Conservation (phyloP, 2,113 vertebrate genomes). For the Mustelus asterias region DNA sequence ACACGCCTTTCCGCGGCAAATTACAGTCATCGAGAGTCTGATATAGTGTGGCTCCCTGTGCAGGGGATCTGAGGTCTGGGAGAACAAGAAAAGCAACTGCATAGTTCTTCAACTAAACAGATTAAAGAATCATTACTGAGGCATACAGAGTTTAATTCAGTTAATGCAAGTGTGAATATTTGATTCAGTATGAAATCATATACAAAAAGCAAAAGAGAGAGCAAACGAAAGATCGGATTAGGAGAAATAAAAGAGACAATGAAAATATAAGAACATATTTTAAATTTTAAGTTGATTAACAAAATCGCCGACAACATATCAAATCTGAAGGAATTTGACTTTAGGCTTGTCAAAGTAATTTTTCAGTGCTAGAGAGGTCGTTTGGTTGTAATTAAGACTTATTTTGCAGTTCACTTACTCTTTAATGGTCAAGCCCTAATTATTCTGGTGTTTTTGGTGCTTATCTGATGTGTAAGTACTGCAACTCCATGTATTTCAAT, state of each 20-base stretch:
- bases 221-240: neutral
- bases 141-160: neutral
- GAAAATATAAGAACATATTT: neutral
- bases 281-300: neutral
- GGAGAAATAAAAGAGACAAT: neutral
- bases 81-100: neutral
- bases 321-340: neutral
- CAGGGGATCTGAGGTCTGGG: neutral
- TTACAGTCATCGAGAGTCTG: neutral
- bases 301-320: neutral
- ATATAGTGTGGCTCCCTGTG: neutral
- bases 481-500: neutral
- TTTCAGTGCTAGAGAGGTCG: neutral
- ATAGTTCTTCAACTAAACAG: neutral
- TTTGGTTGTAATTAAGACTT: neutral
- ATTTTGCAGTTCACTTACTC: neutral
- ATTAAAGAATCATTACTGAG: no score
- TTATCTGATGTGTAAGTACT: neutral
- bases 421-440: neutral
- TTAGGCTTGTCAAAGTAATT: neutral
- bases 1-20: neutral
- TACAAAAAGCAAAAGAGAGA: neutral
- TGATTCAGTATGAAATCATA: neutral
- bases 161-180: neutral
- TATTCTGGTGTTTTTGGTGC: neutral